Conservation (phyloP, 2,888 invertebrate genomes). For the Tipula confusa region DNA sequence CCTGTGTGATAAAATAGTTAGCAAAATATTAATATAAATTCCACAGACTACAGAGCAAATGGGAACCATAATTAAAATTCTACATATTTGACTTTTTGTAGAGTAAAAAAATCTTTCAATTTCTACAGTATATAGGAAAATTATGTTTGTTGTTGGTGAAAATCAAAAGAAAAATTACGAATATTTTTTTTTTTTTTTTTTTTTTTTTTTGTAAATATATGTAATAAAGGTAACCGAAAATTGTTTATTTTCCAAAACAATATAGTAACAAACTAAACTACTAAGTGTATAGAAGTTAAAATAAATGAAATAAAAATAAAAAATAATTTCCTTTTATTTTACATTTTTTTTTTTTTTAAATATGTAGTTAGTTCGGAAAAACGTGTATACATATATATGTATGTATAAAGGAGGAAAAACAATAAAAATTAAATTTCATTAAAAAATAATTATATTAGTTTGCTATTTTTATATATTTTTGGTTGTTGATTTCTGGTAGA, state of each 20-base stretch:
- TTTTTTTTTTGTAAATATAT: not conserved
- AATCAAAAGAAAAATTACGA: not conserved
- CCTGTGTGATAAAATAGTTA: not conserved
- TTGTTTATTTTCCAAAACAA: conserved; percentile 1
- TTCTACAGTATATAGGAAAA: not conserved
- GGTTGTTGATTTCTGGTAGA: conserved; percentile 20
- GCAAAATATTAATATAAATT: not conserved
- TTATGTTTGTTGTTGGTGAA: not conserved
- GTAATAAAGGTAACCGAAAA: not conserved
- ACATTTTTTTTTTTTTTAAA: no score
- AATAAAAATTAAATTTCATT: conserved; percentile 25
- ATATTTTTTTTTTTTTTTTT: not conserved
- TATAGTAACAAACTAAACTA: not conserved
- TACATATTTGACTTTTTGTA: not conserved
- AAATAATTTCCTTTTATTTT: conserved; percentile 6
- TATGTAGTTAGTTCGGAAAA: not conserved
- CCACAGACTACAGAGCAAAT: not conserved
- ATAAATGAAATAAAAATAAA: not conserved
- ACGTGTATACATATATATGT: not conserved
- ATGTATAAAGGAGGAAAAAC: not conserved
- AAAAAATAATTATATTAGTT: conserved; percentile 25
- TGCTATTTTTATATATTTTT: conserved; percentile 6
- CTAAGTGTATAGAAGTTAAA: not conserved
- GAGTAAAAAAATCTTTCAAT: not conserved
- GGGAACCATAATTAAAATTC: not conserved